Evolutionary conservation across 2,113 vertebrate genomes (phyloP), one percentile per base, ranked within the genome.

Genomic region (Sakesphorus luctuosus): DNA sequence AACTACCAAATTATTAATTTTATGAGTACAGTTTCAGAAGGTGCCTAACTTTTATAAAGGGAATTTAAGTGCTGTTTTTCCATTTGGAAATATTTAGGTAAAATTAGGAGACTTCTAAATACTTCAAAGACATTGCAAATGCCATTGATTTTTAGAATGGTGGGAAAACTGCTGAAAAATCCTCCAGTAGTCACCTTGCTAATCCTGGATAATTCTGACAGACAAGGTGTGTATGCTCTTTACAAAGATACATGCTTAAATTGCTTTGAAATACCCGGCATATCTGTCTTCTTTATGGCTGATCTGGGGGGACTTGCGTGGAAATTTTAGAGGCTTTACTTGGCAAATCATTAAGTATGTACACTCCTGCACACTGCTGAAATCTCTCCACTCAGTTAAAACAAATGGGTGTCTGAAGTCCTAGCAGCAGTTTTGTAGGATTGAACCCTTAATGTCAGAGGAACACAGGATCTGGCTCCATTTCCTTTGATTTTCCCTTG

Each of bases 41-140:
- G 87, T 96, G 90, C 66, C 81, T 90, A 61, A 89, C 58, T 58
- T 91, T 84, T 85, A 94, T 66, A 93, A 94, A 96, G 92, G 94
- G 94, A 96, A 95, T 76, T 85, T 62, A 79, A 71, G 59, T 73
- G 59, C 47, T 85, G 13, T 84, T 95, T 97, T 94, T 92, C 63
- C 44, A 38, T 63, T 84, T 73, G 89, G 80, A 95, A 94, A 83
- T 66, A 67, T 26, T 71, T 74, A 91, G 69, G 25, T 77, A 62
- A 94, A 86, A 84, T 62, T 73, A 73, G 26, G 43, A 59, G 29
- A 46, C 21, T 65, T 72, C 68, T 83, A 50, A 53, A 62, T 58
- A 80, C 75, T 55, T 93, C 38, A 33, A 88, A 87, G 47, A 50
- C 35, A 36, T 87, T 77, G 43, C 49, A 90, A 92, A 91, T 49